These are phyloP conservation scores for Malurus melanocephalus DNA, from an alignment of 2,113 vertebrate genomes.

Conservation along the genomic window DNA sequence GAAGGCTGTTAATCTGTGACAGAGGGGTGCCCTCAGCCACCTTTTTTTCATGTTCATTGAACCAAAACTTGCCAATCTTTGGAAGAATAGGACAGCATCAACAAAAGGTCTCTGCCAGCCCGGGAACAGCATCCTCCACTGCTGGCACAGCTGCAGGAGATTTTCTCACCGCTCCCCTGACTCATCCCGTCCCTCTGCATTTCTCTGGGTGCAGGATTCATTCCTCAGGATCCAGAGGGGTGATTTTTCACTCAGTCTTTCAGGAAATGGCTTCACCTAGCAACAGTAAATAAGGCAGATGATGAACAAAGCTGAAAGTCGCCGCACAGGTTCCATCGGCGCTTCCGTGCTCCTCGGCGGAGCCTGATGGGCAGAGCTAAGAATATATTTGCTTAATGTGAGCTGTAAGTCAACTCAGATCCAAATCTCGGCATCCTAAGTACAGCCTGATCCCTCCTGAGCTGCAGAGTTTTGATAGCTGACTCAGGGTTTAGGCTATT, in stretches of 20 bases:
- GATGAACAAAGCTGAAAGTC: neutral
- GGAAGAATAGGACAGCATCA: neutral
- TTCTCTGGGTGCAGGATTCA: neutral
- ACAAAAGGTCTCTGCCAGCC: neutral
- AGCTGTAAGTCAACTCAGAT: constrained; percentile 52
- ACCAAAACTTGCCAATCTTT: neutral
- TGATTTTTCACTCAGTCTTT: constrained; percentile 11
- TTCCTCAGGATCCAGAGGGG: neutral
- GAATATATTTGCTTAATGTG: constrained; percentile 47
- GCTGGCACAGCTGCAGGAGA: neutral
- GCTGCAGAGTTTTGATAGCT: constrained; percentile 52
- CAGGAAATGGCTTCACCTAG: constrained; percentile 12
- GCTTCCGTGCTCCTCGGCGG: neutral
- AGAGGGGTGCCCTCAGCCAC: neutral
- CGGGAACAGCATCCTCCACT: neutral
- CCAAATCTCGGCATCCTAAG: constrained; percentile 20
- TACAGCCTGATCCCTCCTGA: constrained; percentile 26
- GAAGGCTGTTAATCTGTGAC: neutral
- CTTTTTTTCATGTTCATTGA: neutral
- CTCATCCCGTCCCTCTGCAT: neutral
- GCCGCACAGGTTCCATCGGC: neutral
- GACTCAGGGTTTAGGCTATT: constrained; percentile 57
- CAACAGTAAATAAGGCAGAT: constrained; percentile 29
- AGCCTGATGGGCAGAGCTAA: constrained; percentile 32
- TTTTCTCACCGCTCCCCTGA: neutral